Percentiles rank a stretch among this genome's conserved stretches.
phyloP scores from a whole-genome alignment of 2,888 invertebrate species.

The Andrena minutula region DNA sequence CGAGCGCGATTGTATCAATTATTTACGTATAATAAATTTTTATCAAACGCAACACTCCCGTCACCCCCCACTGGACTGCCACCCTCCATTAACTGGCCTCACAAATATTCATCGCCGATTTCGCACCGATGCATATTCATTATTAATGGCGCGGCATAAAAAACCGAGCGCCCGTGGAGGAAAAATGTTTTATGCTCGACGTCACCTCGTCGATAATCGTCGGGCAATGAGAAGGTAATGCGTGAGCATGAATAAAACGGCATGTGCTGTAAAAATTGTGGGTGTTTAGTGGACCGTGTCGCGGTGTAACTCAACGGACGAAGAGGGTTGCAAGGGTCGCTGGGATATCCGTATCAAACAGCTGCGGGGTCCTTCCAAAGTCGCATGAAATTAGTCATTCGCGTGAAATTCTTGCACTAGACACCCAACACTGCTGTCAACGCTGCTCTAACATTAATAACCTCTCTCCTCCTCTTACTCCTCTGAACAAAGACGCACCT shows the following conservation, averaged over 20 bases:
- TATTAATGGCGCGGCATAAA: conserved; percentile 3
- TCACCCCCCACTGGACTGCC: no score
- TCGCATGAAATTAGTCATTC: conserved; percentile 79
- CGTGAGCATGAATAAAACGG: conserved; percentile 78
- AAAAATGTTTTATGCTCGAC: conserved; percentile 12
- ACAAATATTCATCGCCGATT: background rate
- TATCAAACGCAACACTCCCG: no score
- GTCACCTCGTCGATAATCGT: conserved; percentile 20
- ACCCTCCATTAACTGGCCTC: no score
- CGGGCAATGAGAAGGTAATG: conserved; percentile 56
- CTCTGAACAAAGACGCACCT: no score
- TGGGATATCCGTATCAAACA: conserved; percentile 73
- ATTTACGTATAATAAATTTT: no score
- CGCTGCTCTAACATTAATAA: background rate
- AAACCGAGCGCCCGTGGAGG: background rate
- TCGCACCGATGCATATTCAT: conserved; percentile 1
- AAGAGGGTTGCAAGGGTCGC: conserved; percentile 73
- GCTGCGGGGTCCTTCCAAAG: conserved; percentile 72
- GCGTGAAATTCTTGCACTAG: conserved; percentile 52
- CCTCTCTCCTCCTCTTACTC: background rate
- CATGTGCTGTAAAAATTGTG: conserved; percentile 80
- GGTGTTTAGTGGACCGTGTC: conserved; percentile 83
- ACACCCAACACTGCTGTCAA: background rate
- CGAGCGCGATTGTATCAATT: no score
- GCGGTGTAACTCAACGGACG: conserved; percentile 68